Conservation (phyloP, 1,140 invertebrate species). For the Centruroides vittatus region DNA sequence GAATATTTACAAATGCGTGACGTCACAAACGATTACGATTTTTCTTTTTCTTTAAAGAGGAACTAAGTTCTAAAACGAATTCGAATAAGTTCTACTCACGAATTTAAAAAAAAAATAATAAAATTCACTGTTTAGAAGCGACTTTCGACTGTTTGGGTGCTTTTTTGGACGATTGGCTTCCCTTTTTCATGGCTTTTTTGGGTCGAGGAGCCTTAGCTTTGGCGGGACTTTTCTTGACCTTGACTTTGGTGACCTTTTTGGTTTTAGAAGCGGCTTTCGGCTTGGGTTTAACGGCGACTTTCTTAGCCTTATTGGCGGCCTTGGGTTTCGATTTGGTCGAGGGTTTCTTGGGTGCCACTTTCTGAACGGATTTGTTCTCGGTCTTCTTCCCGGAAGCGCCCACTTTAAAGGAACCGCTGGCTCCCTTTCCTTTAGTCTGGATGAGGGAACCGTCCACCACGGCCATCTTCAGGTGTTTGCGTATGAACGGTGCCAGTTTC, state of each 20-base stretch:
- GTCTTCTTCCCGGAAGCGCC: constrained; percentile 19
- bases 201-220: neutral
- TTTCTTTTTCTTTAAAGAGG: too few species aligned
- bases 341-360: neutral
- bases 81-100: too few species aligned
- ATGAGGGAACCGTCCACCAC: constrained; percentile 38
- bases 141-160: too few species aligned
- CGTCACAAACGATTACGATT: too few species aligned
- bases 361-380: constrained; percentile 1
- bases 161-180: too few species aligned
- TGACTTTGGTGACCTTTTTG: constrained; percentile 3
- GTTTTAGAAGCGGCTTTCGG: constrained; percentile 6
- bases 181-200: neutral
- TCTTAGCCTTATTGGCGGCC: neutral
- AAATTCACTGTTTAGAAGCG: too few species aligned
- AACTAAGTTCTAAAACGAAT: too few species aligned
- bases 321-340: neutral
- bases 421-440: constrained; percentile 45
- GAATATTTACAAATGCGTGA: too few species aligned
- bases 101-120: too few species aligned
- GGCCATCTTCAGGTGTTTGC: constrained; percentile 41
- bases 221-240: constrained; percentile 1
- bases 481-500: constrained; percentile 39
- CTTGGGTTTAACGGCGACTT: constrained; percentile 1
- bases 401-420: constrained; percentile 43